Evolutionary conservation across 2,888 invertebrate species (phyloP), one percentile per base, ranked within the genome.

Genomic region (Melipona bicolor): DNA sequence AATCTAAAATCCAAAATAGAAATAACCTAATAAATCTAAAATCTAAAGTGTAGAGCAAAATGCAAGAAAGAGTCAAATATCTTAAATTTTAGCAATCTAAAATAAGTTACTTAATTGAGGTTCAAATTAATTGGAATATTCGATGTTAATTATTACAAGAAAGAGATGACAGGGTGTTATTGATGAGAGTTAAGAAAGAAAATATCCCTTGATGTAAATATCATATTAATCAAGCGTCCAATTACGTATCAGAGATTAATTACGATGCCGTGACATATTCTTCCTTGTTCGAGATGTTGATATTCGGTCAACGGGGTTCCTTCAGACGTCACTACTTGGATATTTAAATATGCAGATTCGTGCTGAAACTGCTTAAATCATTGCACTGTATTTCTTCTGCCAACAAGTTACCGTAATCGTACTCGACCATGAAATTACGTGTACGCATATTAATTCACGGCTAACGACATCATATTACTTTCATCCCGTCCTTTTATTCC

Each of bases 221-320:
- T 36, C 13, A 32, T 65, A 36, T 65, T 36, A 36, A 2, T 54
- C 36, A 52, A n/a, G 36, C 19, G 52, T 75, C 54, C 19, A 43
- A 65, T 74, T 65, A 54, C 3, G 21, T 19, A 4, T n/a, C 24
- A 54, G 2, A 43, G 36, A 43, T 75, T 65, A 67, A 75, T 65
- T 54, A 24, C 1, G 24, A 74, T 43, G 24, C 54, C 74, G 17
- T 0, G 15, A 24, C 5, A 17, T 32, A 62, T 11, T 32, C n/a
- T 27, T 54, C 32, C 27, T 17, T 24, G 4, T 24, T 27, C n/a
- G 32, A 6, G 17, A 11, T 4, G 32, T 77, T 24, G 72, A 78
- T 74, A 80, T 59, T 75, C 74, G 43, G 36, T 54, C 70, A 75
- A 82, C 74, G 70, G 65, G 64, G 64, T 74, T 74, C 80, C 74